Conservation (phyloP, 2,888 invertebrate genomes). For the Sesia apiformis region DNA sequence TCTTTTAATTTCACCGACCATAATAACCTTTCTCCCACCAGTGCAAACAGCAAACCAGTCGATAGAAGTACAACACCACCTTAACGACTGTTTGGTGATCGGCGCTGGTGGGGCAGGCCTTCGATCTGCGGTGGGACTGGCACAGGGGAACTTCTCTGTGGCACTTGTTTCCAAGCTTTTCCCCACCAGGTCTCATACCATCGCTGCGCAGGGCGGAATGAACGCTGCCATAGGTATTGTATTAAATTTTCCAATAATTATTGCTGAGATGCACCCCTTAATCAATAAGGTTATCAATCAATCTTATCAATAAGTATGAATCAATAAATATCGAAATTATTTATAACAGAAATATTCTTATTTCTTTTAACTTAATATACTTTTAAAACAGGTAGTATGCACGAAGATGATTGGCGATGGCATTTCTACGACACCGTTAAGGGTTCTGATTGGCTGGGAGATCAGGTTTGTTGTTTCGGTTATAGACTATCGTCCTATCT, state of each 20-base stretch:
- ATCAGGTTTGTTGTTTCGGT: conserved; percentile 71
- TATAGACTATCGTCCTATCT: neutral
- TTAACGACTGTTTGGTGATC: conserved; percentile 94
- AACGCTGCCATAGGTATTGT: conserved; percentile 91
- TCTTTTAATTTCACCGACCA: too few species aligned
- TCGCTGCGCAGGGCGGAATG: conserved; percentile 98
- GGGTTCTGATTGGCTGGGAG: conserved; percentile 99
- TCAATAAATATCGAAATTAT: too few species aligned
- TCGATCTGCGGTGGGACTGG: conserved; percentile 94
- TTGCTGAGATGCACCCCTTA: too few species aligned
- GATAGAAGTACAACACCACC: conserved; percentile 92
- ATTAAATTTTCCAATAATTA: too few species aligned
- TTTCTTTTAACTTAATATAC: too few species aligned
- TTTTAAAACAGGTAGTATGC: conserved; percentile 80
- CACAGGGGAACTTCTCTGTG: conserved; percentile 93
- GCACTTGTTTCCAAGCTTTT: conserved; percentile 97
- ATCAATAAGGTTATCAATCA: too few species aligned
- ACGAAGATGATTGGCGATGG: conserved; percentile 96
- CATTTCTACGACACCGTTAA: conserved; percentile 99
- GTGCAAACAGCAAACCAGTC: conserved; percentile 29
- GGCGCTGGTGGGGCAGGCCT: conserved; percentile 98
- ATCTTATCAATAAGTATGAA: too few species aligned
- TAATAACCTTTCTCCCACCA: neutral
- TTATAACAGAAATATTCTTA: too few species aligned
- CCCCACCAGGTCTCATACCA: conserved; percentile 97